phyloP scores from a whole-genome alignment of 1,140 invertebrate species.

The Varroa destructor region DNA sequence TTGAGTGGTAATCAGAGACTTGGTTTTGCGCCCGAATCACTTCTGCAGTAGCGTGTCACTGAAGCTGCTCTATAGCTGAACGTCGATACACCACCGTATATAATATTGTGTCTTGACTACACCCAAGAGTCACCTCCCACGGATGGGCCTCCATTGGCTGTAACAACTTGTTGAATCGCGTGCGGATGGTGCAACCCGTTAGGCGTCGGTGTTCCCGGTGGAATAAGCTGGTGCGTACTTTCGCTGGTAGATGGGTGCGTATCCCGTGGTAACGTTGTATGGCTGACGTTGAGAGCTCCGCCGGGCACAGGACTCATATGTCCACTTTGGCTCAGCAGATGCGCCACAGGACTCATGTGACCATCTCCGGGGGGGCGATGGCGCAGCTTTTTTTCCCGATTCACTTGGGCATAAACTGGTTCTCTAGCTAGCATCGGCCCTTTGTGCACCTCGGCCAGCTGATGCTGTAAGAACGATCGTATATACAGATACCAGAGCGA shows the following conservation, averaged over 20 bases:
- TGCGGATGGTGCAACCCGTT: slow-evolving; percentile 23
- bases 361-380: slow-evolving; percentile 12
- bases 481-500: too few species aligned
- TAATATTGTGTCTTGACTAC: not conserved
- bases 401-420: slow-evolving; percentile 64
- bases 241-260: slow-evolving; percentile 21
- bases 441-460: slow-evolving; percentile 18
- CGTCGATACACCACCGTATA: too few species aligned
- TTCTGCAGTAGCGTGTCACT: too few species aligned
- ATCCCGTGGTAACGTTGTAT: slow-evolving; percentile 13
- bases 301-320: too few species aligned
- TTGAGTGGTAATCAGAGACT: too few species aligned
- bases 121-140: slow-evolving; percentile 20
- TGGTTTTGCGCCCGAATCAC: too few species aligned
- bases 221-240: slow-evolving; percentile 22
- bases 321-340: not conserved
- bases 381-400: slow-evolving; percentile 54
- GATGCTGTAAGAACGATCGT: slow-evolving; percentile 37
- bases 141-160: not conserved
- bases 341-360: slow-evolving; percentile 12
- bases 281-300: slow-evolving; percentile 3
- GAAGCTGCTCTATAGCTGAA: too few species aligned
- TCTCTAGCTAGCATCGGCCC: slow-evolving; percentile 43
- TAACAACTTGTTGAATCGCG: slow-evolving; percentile 8
- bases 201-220: slow-evolving; percentile 19